Evolutionary conservation across 2,113 vertebrate species (phyloP).

Genomic region (Rhea americana): DNA sequence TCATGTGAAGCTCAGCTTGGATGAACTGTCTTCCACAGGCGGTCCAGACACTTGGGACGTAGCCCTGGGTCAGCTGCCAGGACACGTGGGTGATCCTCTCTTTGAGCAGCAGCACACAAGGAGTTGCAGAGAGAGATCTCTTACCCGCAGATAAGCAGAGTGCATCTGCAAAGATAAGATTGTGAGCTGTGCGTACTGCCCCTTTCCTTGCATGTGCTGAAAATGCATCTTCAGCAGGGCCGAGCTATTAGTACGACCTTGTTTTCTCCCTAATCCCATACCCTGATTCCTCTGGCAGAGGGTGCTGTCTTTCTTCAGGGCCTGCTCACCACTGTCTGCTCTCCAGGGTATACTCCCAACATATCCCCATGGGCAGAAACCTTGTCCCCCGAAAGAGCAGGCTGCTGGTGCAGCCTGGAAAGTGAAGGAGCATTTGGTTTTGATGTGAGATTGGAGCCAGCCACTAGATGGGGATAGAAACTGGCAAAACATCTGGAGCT

Average conservation of each 20-base stretch:
- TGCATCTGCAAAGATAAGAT: not conserved
- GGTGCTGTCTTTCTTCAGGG: not conserved
- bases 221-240: not conserved
- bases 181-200: not conserved
- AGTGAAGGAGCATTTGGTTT: not conserved
- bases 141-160: not conserved
- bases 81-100: not conserved
- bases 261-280: fast-evolving
- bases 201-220: too few relatives aligned
- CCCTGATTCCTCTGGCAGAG: not conserved
- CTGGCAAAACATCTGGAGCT: not conserved
- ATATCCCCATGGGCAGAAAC: not conserved
- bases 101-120: not conserved
- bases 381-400: not conserved
- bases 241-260: not conserved
- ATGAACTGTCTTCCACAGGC: fast-evolving
- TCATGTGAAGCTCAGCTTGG: not conserved
- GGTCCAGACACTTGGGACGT: not conserved
- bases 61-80: not conserved
- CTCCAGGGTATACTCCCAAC: not conserved
- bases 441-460: not conserved
- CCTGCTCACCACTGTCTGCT: too few relatives aligned
- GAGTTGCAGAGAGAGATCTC: not conserved
- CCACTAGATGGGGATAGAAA: not conserved
- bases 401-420: not conserved